Evolutionary conservation across 2,888 invertebrate genomes (phyloP).

Genomic region (Himalopsyche japonica): DNA sequence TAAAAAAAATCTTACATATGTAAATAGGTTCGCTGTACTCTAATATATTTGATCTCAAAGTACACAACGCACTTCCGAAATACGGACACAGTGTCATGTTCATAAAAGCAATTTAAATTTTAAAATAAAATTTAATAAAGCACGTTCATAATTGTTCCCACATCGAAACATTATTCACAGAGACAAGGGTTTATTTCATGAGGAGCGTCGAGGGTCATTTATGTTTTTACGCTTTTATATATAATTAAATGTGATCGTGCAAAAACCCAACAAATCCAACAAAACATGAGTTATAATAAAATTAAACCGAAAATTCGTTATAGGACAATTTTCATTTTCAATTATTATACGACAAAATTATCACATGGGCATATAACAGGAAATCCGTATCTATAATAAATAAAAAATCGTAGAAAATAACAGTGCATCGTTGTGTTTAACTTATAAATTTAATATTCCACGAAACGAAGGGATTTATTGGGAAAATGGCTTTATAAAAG

Average conservation of each 20-base stretch:
- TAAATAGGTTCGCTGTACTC: not conserved
- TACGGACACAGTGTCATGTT: not conserved
- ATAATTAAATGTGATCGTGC: not conserved
- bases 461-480: no score
- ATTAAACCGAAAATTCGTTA: not conserved
- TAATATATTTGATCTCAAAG: not conserved
- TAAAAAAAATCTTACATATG: no score
- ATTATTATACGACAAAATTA: no score
- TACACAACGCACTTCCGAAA: not conserved
- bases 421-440: no score
- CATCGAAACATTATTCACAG: constrained; percentile 4
- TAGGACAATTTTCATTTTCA: no score
- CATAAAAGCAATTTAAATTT: constrained; percentile 8
- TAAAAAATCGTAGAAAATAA: no score
- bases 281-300: not conserved
- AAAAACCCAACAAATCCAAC: not conserved
- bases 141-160: constrained; percentile 13
- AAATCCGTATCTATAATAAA: no score
- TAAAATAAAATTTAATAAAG: constrained; percentile 15
- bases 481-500: no score
- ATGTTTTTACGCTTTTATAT: not conserved
- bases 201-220: not conserved
- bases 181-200: constrained; percentile 8
- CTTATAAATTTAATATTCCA: no score
- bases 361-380: no score